These are phyloP conservation scores for Ctenopoma kingsleyae DNA, from an alignment of 2,797 vertebrate species.

Conservation along the genomic window DNA sequence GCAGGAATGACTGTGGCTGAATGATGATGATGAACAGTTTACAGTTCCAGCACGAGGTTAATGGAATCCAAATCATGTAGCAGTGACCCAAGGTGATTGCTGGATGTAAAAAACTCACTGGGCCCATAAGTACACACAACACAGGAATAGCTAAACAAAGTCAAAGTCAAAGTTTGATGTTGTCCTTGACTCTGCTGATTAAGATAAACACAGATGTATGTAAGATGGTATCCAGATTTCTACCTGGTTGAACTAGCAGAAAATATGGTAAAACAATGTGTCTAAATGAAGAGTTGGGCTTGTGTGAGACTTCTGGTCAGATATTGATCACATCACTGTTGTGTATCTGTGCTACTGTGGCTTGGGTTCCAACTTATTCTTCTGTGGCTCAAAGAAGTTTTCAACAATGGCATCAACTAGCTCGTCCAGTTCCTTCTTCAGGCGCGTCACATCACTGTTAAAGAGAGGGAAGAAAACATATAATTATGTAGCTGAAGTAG, in stretches of 20 bases:
- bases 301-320: slow-evolving; percentile 16
- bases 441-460: slow-evolving; percentile 87
- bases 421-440: slow-evolving; percentile 91
- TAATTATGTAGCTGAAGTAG: background rate
- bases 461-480: background rate
- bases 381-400: slow-evolving; percentile 94
- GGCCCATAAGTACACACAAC: background rate
- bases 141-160: slow-evolving; percentile 13
- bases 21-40: background rate
- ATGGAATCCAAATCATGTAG: background rate
- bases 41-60: background rate
- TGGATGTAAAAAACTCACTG: background rate
- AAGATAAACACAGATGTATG: slow-evolving; percentile 7
- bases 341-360: slow-evolving; percentile 60
- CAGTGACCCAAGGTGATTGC: background rate
- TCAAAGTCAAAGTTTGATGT: background rate
- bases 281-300: slow-evolving; percentile 14
- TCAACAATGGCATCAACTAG: slow-evolving; percentile 91
- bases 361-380: slow-evolving; percentile 90
- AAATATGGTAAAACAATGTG: slow-evolving; percentile 8
- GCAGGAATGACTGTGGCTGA: slow-evolving; percentile 19
- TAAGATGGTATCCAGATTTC: background rate
- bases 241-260: background rate
- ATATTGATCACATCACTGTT: slow-evolving; percentile 12
- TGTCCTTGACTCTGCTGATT: background rate